Base-by-base conservation (phyloP, 1,140 invertebrate genomes). In the Cydia pomonella region DNA sequence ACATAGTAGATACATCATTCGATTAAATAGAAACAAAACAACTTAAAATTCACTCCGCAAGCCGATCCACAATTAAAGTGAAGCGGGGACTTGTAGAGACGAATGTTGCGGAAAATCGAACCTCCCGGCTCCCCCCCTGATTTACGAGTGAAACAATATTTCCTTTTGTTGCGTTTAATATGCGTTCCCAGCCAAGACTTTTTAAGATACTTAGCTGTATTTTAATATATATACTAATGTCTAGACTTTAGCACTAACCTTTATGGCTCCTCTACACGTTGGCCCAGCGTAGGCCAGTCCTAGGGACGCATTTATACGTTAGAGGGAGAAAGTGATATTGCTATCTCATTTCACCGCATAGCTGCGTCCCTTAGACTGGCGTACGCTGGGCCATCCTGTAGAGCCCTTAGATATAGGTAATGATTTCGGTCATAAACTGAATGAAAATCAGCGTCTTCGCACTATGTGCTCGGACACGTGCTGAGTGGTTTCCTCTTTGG, bases 101-200 rank as follows among this genome's bases (percentile, higher is more conserved):
- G 91, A 92, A 91, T 91, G 91, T 92, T 92, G 91, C 88, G 91
- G 86, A 92, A 92, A 92, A 92, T 92, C 89, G 87, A 90, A 87
- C 83, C 76, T 47, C 77, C 79, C 77, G 76, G 77, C 72, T 75
- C 78, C 69, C 78, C 79, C 75, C 73, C 21, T 89, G 87, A 86
- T 85, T 83, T 82, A 76, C 79, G 76, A 82, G 82, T 78, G 81
- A 80, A 81, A 77, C 76, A 76, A 72, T 78, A 83, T 88, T 80
- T 80, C 76, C 78, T 87, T 88, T 59, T 59, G 53, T 59, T 38
- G 27, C 63, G 38, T 75, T 69, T 44, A 44, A 75, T 64, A 69
- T 64, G 27, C 38, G 59, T 59, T 75, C 16, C 29, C 27, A 27
- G 38, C 29, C 23, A 73, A 47, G 13, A 77, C 73, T 73, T 78